A percentile compares a stretch with the other conserved stretches of the same genome.
These are phyloP conservation scores for Pseudorhiza aurosa DNA, from an alignment of 30 jellyfish, hydroid and myxozoan genomes.

Conservation along the genomic window DNA sequence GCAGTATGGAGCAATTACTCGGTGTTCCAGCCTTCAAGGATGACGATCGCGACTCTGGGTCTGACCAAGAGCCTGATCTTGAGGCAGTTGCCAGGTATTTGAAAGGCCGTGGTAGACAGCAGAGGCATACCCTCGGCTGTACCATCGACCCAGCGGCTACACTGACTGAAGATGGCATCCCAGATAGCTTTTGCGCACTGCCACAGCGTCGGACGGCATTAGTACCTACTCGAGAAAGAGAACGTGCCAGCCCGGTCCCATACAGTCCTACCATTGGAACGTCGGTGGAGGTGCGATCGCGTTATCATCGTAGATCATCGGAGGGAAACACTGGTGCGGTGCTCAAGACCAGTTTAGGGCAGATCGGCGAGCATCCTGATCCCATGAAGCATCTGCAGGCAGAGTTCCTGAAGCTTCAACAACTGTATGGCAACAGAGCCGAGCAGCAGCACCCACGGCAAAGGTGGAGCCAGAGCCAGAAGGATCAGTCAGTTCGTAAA, in stretches of 20 bases:
- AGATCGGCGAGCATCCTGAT: constrained; percentile 73
- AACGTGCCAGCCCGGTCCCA: constrained; percentile 87
- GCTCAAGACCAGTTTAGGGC: constrained; percentile 46
- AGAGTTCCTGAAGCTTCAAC: constrained; percentile 73
- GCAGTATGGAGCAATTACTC: constrained; percentile 67
- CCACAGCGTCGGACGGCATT: constrained; percentile 78
- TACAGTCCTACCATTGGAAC: constrained; percentile 56
- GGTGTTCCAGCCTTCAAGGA: constrained; percentile 75
- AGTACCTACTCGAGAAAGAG: constrained; percentile 84
- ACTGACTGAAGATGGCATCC: constrained; percentile 54
- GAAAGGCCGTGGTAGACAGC: constrained; percentile 85
- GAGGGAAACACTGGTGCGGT: constrained; percentile 90
- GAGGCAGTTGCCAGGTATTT: constrained; percentile 87
- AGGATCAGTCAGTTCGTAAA: constrained; percentile 42
- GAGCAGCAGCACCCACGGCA: constrained; percentile 57
- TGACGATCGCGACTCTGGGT: constrained; percentile 82
- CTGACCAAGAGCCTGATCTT: constrained; percentile 94
- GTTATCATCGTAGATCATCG: constrained; percentile 82
- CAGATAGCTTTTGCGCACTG: constrained; percentile 54
- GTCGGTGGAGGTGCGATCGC: constrained; percentile 54
- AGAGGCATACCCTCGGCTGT: constrained; percentile 88
- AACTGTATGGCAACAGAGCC: constrained; percentile 65
- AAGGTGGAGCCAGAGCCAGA: constrained; percentile 56
- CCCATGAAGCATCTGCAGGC: constrained; percentile 74
- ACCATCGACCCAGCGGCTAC: constrained; percentile 67